phyloP scores from a whole-genome alignment of 2,797 vertebrate species.

The Ateles fusciceps region DNA sequence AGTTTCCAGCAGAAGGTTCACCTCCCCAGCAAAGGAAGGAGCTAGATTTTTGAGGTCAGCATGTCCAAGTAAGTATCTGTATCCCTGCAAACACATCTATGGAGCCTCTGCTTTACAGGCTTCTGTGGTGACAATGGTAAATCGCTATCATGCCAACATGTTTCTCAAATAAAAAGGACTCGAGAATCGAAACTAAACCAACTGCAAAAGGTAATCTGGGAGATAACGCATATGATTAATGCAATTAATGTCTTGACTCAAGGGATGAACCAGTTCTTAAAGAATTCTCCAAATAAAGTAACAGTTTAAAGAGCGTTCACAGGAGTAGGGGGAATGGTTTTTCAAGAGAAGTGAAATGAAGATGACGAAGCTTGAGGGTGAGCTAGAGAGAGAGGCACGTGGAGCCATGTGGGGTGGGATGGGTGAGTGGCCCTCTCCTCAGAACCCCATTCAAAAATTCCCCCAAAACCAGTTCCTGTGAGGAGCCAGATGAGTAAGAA shows the following conservation, averaged over 20 bases:
- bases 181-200: slow-evolving; percentile 58
- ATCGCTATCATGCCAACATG: background rate
- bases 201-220: slow-evolving; percentile 59
- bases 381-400: background rate
- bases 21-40: background rate
- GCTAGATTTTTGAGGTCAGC: background rate
- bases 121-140: background rate
- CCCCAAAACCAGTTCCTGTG: background rate
- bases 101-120: background rate
- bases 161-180: slow-evolving; percentile 60
- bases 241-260: slow-evolving; percentile 20
- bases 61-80: background rate
- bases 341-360: background rate
- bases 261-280: slow-evolving; percentile 52
- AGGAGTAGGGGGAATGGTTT: background rate
- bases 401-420: rapidly evolving
- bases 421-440: rapidly evolving
- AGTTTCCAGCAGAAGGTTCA: background rate
- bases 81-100: background rate
- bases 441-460: background rate
- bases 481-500: background rate
- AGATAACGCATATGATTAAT: slow-evolving; percentile 56
- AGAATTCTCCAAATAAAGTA: slow-evolving; percentile 60
- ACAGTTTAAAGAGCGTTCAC: slow-evolving; percentile 12
- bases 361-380: background rate